Evolutionary conservation across 2,797 vertebrate genomes (phyloP).

Genomic region (Balearica regulorum): DNA sequence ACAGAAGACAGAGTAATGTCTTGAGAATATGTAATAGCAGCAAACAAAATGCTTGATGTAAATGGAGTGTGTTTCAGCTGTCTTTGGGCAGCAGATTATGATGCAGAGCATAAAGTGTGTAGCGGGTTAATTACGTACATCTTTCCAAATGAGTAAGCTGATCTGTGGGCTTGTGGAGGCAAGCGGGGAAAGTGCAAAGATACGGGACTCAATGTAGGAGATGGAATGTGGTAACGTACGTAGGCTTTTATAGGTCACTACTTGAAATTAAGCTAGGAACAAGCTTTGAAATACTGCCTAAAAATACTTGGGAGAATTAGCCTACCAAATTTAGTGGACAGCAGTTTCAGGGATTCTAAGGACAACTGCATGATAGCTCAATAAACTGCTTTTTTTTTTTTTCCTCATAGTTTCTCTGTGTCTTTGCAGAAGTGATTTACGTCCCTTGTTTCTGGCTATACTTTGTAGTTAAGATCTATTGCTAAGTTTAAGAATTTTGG

Average conservation of each 20-base stretch:
- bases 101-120: not conserved
- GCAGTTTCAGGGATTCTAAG: not conserved
- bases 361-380: not conserved
- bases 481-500: not conserved
- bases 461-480: not conserved
- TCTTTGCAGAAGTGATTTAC: not conserved
- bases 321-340: not conserved
- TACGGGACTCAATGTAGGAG: not conserved
- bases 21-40: not conserved
- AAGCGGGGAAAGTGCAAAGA: not conserved
- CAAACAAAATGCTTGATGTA: not conserved
- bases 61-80: not conserved
- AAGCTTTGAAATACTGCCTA: not conserved
- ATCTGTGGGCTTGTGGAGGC: not conserved
- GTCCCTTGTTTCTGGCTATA: not conserved
- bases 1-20: not conserved
- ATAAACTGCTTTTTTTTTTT: not conserved
- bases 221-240: accelerated
- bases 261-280: not conserved
- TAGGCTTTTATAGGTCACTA: not conserved
- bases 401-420: not conserved
- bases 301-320: not conserved
- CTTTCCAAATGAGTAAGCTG: not conserved
- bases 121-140: not conserved
- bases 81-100: not conserved